Conservation (phyloP, 2,888 invertebrate genomes). For the Eristalinus sepulchralis region DNA sequence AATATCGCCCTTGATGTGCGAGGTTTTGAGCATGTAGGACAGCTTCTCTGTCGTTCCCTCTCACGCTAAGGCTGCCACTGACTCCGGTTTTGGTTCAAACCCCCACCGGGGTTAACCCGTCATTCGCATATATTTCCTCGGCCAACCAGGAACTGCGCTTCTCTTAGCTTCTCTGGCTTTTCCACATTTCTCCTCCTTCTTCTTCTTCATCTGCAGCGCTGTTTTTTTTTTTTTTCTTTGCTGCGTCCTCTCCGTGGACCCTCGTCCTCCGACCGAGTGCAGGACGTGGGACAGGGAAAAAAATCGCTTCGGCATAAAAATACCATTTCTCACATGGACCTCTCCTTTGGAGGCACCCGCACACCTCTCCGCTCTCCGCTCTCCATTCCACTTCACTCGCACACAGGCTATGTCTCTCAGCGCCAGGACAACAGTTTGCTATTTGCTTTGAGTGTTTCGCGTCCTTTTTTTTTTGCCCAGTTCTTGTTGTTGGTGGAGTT, state of each 20-base stretch:
- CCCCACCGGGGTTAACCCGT: slow-evolving; percentile 28
- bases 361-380: neutral
- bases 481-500: slow-evolving; percentile 23
- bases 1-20: slow-evolving; percentile 68
- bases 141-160: slow-evolving; percentile 55
- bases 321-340: slow-evolving; percentile 68
- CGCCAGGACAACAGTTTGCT: slow-evolving; percentile 61
- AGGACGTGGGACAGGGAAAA: slow-evolving; percentile 26
- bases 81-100: slow-evolving; percentile 1
- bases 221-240: neutral
- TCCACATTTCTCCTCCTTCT: neutral
- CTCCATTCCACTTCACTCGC: neutral
- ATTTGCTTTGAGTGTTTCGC: slow-evolving; percentile 63
- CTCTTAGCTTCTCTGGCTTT: slow-evolving; percentile 13
- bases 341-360: slow-evolving; percentile 42
- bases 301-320: slow-evolving; percentile 67
- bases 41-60: slow-evolving; percentile 32
- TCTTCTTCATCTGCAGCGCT: neutral
- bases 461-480: neutral
- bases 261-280: neutral
- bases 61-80: slow-evolving; percentile 6
- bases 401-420: neutral
- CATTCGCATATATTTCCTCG: slow-evolving; percentile 59
- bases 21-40: slow-evolving; percentile 66
- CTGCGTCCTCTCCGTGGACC: neutral